Conservation (phyloP, 2,888 invertebrate species). For the Drosophila gaucha region DNA sequence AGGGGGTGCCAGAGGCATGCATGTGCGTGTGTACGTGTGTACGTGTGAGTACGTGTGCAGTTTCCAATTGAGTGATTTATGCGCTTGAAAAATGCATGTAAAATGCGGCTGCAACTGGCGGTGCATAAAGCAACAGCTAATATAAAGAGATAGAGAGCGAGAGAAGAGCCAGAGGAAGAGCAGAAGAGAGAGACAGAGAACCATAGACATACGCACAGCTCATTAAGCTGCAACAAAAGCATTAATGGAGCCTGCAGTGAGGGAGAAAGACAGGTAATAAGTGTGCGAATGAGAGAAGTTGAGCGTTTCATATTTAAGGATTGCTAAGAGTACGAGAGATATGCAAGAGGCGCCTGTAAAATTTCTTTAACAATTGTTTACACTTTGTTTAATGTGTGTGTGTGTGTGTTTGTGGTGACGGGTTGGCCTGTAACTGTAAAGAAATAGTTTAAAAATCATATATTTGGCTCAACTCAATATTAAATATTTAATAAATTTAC, state of each 20-base stretch:
- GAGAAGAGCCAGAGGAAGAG: too few species aligned
- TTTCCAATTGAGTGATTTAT: constrained; percentile 81
- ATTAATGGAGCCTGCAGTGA: constrained; percentile 4
- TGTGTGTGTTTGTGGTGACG: not conserved
- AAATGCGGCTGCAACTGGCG: constrained; percentile 45
- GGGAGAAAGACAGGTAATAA: not conserved
- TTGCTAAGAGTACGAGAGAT: not conserved
- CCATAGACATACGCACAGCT: constrained; percentile 13
- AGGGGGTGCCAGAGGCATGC: not conserved
- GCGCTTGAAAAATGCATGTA: constrained; percentile 70
- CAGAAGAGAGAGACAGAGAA: not conserved
- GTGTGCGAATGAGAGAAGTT: not conserved
- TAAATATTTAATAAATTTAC: too few species aligned
- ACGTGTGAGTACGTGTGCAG: constrained; percentile 44
- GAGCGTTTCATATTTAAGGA: not conserved
- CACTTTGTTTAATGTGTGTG: constrained; percentile 32
- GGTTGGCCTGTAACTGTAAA: constrained; percentile 13
- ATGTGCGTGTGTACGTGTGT: constrained; percentile 1
- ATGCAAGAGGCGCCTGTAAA: not conserved
- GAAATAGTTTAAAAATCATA: too few species aligned
- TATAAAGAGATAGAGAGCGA: not conserved
- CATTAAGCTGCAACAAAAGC: constrained; percentile 38
- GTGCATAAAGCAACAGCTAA: constrained; percentile 30
- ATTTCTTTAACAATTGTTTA: constrained; percentile 45
- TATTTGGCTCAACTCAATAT: too few species aligned